phyloP scores from a whole-genome alignment of 2,797 vertebrate genomes.

The Threskiornis aethiopicus region DNA sequence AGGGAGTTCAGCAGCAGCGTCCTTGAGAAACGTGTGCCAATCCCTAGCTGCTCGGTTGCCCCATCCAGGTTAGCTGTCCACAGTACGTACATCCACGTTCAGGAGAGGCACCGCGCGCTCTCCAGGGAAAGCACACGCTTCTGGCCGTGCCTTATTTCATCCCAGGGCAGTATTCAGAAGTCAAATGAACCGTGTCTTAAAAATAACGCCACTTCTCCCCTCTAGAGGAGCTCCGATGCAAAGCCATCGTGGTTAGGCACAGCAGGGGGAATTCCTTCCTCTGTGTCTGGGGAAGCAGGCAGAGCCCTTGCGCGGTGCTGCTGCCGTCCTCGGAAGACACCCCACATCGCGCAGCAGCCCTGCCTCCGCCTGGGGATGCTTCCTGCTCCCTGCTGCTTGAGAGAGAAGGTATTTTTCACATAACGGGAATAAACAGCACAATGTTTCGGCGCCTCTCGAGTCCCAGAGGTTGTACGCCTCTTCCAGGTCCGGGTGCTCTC shows the following conservation, averaged over 20 bases:
- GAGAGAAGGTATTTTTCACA: neutral
- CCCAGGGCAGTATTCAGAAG: neutral
- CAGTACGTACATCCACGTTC: fast-evolving
- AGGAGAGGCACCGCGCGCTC: neutral
- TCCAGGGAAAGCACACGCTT: neutral
- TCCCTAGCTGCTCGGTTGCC: neutral
- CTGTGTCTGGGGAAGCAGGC: neutral
- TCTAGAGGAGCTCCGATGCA: neutral
- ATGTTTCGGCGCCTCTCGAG: fast-evolving
- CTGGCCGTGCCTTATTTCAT: neutral
- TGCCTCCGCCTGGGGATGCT: neutral
- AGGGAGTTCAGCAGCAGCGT: neutral
- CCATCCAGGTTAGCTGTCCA: neutral
- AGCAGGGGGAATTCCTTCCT: neutral
- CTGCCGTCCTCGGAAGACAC: neutral
- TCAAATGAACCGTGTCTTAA: neutral
- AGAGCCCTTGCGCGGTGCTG: neutral
- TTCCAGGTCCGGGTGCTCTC: neutral
- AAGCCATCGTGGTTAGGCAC: neutral
- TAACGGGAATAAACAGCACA: neutral
- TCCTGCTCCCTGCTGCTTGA: neutral
- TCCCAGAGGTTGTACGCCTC: too few species aligned
- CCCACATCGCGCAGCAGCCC: neutral
- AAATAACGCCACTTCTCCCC: neutral
- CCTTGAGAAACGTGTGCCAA: neutral